Evolutionary conservation across 2,113 vertebrate species (phyloP).

Genomic region (Alces alces): DNA sequence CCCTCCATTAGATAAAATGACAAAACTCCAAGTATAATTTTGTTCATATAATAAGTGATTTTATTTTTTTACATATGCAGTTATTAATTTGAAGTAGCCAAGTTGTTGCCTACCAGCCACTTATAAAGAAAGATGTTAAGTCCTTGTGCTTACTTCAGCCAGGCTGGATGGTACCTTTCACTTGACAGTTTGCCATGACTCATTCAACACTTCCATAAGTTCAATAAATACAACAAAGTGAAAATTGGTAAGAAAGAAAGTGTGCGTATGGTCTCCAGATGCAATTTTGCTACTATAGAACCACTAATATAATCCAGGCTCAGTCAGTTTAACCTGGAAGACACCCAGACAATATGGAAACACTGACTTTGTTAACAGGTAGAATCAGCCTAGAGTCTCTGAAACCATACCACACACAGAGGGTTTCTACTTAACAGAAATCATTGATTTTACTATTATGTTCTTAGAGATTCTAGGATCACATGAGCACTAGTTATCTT

Average conservation of each 20-base stretch:
- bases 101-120: background rate
- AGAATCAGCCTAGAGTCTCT: background rate
- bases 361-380: constrained; percentile 30
- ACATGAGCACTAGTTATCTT: background rate
- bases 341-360: constrained; percentile 42
- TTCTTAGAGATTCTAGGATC: background rate
- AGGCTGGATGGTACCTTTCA: background rate
- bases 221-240: constrained; percentile 64
- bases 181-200: constrained; percentile 14
- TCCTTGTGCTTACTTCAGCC: background rate
- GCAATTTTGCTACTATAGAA: constrained; percentile 14
- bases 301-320: constrained; percentile 32
- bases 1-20: background rate
- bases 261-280: constrained; percentile 60
- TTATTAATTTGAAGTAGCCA: background rate
- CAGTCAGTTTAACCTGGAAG: constrained; percentile 52
- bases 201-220: constrained; percentile 51
- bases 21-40: background rate
- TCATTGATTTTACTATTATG: background rate
- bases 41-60: background rate
- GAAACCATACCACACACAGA: background rate
- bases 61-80: background rate
- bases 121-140: background rate
- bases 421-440: background rate
- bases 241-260: constrained; percentile 37